A percentile compares a stretch with the other conserved stretches of the same genome.
Conservation (phyloP, 2,888 invertebrate species). For the Phalangium opilio region DNA sequence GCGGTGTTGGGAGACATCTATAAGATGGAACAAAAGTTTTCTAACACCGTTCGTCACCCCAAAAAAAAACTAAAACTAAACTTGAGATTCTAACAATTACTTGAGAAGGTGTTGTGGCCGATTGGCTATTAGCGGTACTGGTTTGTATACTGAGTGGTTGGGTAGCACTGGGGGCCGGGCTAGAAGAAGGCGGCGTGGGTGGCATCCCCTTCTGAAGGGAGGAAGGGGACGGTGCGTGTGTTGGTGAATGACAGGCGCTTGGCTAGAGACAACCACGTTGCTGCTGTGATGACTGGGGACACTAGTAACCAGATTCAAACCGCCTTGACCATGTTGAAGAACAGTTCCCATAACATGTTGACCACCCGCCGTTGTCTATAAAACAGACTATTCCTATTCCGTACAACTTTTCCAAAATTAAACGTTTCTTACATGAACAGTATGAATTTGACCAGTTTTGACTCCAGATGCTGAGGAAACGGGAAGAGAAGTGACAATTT, state of each 20-base stretch:
- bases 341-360: too few species aligned
- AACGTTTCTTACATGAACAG: not conserved
- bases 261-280: too few species aligned
- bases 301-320: too few species aligned
- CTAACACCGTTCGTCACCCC: too few species aligned
- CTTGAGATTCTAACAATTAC: constrained; percentile 8
- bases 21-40: constrained; percentile 6
- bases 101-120: constrained; percentile 12
- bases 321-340: too few species aligned
- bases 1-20: constrained; percentile 52
- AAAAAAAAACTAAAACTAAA: not conserved
- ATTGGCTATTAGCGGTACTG: constrained; percentile 10
- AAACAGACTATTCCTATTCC: too few species aligned
- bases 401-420: too few species aligned
- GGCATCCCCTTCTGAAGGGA: too few species aligned
- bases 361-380: not conserved
- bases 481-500: constrained; percentile 19
- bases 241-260: too few species aligned
- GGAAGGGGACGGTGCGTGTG: too few species aligned
- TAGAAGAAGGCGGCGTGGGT: too few species aligned
- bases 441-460: not conserved
- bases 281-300: too few species aligned
- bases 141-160: constrained; percentile 14
- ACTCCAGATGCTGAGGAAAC: constrained; percentile 5
- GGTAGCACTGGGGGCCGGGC: constrained; percentile 1